Evolutionary conservation across 2,888 invertebrate species (phyloP), one percentile per base, ranked within the genome.

Genomic region (Homarus gammarus): DNA sequence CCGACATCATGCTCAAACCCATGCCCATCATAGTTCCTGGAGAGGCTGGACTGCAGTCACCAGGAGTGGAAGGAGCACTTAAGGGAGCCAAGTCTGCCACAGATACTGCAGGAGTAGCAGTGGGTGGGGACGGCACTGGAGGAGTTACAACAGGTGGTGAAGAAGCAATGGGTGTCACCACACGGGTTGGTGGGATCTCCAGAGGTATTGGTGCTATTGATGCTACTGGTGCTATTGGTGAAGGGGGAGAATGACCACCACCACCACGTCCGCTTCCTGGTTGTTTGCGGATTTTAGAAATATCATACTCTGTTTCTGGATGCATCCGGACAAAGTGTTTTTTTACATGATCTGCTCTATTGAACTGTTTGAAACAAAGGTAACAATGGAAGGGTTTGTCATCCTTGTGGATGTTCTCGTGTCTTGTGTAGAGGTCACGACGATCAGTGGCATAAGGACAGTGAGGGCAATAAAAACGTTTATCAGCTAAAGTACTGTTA

Each of bases 351-450:
- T 98, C 98, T 64, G 98, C 98, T 83, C 98, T 95, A 94, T 98
- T 98, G 94, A 98, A 98, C 94, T 98, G 97, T 94, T 98, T 98
- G 93, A 96, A 96, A 93, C 98, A 98, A 51, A 98, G 96, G 94
- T 98, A 98, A 94, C 98, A 98, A 93, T 98, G 97, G 94, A 98
- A 98, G 8, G 98, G 98, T 93, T 98, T 98, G 93, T 98, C 98
- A 93, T 97, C 97, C 93, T 97, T 96, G 93, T 98, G 98, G 92
- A 98, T 98, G 94, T 98, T 98, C 94, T 98, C 98, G 94, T 98
- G 98, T 56, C 98, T 95, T 68, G 97, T 97, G 94, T 97, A 98
- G 73, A 98, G 95, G 94, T 98, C 98, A 92, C 98, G 95, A 27
- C 98, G 95, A 94, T 98, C 98, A 22, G 98, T 98, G 44, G 97